Evolutionary conservation across 1,140 invertebrate genomes (phyloP), one percentile per base, ranked within the genome.

Genomic region (Pararge aegeria): DNA sequence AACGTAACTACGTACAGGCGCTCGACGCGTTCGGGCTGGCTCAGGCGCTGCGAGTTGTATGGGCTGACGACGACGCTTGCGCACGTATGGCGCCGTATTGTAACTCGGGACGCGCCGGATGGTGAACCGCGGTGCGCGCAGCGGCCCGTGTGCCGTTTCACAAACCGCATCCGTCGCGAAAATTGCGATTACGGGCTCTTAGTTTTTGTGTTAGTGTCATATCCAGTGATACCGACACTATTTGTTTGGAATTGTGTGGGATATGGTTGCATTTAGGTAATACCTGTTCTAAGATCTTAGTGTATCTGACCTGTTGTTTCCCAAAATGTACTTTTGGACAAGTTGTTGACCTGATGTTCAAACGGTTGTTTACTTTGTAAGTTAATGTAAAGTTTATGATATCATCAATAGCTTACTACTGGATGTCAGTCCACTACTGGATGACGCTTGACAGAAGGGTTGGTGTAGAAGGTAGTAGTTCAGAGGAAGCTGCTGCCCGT

Each of bases 251-350:
- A 65, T 73, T 68, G 69, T 66, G 48, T 61, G 10, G 58, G 64
- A 71, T 58, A 83, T 84, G 81, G 81, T 84, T 61, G 81, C 81
- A 21, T 79, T 80, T 75, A 80, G 81, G 81, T 84, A 38, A 29
- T 15, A 34, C 21, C 48, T 15, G 30, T 16, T 18, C 15, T 44
- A 44, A 44, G 40, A 4, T 16, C 9, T 13, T 44, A 12, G 1
- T n/a, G 30, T 34, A n/a, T 12, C 0, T 34, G 2, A 4, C 2
- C 7, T 24, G 24, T 24, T 7, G 10, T 34, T 34, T 4, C 0
- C 10, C 4, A 5, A 9, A 27, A 1, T 27, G 27, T 27, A 7
- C 5, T 27, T 27, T 27, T 27, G 27, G 27, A 27, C 4, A 9
- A 7, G 27, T 27, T 27, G 27, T 27, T 0, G 4, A 27, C 27